These are phyloP conservation scores for Scaptodrosophila lebanonensis DNA, from an alignment of 1,140 invertebrate genomes.

Conservation along the genomic window DNA sequence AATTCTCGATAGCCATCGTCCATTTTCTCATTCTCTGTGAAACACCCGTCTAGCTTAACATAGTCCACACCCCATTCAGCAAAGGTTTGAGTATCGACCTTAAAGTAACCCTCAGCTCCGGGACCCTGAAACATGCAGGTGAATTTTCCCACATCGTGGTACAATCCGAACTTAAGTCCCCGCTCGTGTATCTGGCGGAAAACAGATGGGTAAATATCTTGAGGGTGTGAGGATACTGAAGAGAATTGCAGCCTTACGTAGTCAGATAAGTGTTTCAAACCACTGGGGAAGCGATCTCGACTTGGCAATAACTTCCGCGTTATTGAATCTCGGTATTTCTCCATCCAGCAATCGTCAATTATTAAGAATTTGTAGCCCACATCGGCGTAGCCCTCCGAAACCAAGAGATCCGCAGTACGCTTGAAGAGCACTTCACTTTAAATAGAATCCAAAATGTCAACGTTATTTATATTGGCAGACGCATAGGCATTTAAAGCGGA, in stretches of 20 bases:
- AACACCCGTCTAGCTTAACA: slow-evolving; percentile 97
- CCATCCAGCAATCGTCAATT: slow-evolving; percentile 97
- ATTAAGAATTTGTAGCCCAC: slow-evolving; percentile 95
- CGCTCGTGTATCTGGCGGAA: slow-evolving; percentile 88
- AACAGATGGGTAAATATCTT: neutral
- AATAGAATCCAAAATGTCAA: neutral
- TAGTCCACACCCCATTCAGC: slow-evolving; percentile 97
- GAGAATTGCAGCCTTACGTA: slow-evolving; percentile 86
- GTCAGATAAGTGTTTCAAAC: slow-evolving; percentile 91
- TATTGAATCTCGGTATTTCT: slow-evolving; percentile 83
- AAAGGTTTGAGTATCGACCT: slow-evolving; percentile 93
- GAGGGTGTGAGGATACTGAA: too few relatives aligned
- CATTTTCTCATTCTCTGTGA: slow-evolving; percentile 78
- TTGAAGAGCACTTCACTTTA: slow-evolving; percentile 92
- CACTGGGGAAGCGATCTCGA: slow-evolving; percentile 90
- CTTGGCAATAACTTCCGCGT: slow-evolving; percentile 88
- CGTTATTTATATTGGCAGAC: neutral
- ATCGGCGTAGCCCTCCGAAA: slow-evolving; percentile 90
- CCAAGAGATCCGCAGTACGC: slow-evolving; percentile 92
- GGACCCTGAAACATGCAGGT: slow-evolving; percentile 97
- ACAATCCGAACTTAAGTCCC: slow-evolving; percentile 97
- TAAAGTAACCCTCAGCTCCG: slow-evolving; percentile 89
- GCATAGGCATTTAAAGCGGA: slow-evolving; percentile 45
- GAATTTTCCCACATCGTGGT: slow-evolving; percentile 95
- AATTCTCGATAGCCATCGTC: slow-evolving; percentile 47